Base-by-base conservation (phyloP, 1,140 invertebrate species). In the Heliconius hewitsoni region DNA sequence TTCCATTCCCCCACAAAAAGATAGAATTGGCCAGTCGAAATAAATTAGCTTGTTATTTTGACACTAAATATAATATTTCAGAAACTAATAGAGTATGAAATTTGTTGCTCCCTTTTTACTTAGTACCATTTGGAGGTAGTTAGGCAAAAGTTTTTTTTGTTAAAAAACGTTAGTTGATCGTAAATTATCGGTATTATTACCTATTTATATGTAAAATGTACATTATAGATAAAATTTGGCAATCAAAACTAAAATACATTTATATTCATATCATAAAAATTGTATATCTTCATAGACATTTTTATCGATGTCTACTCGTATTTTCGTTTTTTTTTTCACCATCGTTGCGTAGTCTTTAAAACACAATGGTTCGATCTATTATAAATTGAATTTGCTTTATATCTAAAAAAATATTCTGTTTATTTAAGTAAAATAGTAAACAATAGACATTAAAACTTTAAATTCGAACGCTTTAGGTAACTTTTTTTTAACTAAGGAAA, bases 1-100 rank as follows among this genome's bases (percentile, higher is more conserved):
- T 30, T 9, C 11, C 30, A 27, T 66, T 27, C 9, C 1, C 0
- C 8, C 23, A 66, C 60, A 66, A 66, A 55, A 66, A 66, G 60
- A 13, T 30, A 30, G 27, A 11, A 66, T 30, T 23, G 27, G 23
- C 3, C 13, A 66, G 13, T 66, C n/a, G 23, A 30, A 77, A 77
- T 82, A 79, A 82, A 79, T 37, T 57, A 73, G 27, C 55, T 50
- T 71, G 19, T 82, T 82, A 82, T 82, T 82, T 82, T 82, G 77
- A 79, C 74, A 77, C 50, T 78, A 78, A 74, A 55, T 42, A 60
- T 71, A 50, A 70, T 60, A 60, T 60, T 30, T 66, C 60, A 30
- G 19, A 30, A 66, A 30, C 60, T 66, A 66, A 66, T 66, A 16
- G 60, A 66, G 60, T 66, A 66, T 66, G 60, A 76, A 52, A 79